Conservation (phyloP, 2,113 vertebrate species). For the Thunnus thynnus region DNA sequence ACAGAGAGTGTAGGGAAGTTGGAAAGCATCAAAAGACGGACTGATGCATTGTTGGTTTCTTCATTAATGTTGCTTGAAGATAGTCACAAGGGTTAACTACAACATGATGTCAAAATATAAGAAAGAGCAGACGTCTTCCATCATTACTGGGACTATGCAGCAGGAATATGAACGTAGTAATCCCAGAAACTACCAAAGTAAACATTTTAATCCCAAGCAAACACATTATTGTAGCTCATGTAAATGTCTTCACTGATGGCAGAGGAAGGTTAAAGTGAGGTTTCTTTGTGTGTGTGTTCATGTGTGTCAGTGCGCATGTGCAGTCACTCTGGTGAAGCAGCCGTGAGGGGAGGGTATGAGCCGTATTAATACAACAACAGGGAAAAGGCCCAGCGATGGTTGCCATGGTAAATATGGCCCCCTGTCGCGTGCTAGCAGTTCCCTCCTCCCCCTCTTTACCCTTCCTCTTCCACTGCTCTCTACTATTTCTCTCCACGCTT, state of each 20-base stretch:
- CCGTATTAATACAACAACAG: conserved; percentile 54
- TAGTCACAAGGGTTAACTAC: too few species aligned
- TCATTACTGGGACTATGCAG: too few species aligned
- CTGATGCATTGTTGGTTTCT: too few species aligned
- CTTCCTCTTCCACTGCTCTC: conserved; percentile 3
- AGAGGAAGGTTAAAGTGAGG: conserved; percentile 17
- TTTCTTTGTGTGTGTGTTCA: conserved; percentile 20
- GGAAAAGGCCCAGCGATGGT: conserved; percentile 70
- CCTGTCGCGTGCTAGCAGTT: conserved; percentile 47
- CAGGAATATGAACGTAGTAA: too few species aligned
- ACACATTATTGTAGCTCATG: neutral
- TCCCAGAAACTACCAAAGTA: too few species aligned
- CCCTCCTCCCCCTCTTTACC: conserved; percentile 37
- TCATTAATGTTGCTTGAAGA: too few species aligned
- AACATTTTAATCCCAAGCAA: neutral
- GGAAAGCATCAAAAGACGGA: too few species aligned
- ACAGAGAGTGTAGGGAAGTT: too few species aligned
- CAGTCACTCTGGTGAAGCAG: conserved; percentile 14
- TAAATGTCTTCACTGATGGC: neutral
- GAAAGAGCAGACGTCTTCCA: too few species aligned
- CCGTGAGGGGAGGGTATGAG: conserved; percentile 24
- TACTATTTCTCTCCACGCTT: conserved; percentile 9
- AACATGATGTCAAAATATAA: too few species aligned
- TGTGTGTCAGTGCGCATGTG: neutral
- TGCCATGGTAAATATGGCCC: conserved; percentile 78